Evolutionary conservation across 1,140 invertebrate genomes (phyloP).

Genomic region (Solenopsis invicta): DNA sequence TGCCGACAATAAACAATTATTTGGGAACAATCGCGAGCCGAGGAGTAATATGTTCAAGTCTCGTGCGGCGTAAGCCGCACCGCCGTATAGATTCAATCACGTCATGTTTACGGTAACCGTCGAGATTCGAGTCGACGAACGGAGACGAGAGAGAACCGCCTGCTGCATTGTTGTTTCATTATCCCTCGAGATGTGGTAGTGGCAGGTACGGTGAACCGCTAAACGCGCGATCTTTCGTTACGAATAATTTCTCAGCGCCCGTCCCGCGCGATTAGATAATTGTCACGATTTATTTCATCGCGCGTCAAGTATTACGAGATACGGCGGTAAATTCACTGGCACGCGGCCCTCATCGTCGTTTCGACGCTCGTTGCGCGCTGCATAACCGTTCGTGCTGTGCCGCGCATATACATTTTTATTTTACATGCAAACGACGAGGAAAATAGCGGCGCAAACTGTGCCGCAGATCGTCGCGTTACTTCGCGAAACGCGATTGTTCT

Average conservation of each 20-base stretch:
- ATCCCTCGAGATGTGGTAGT: background rate
- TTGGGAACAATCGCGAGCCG: background rate
- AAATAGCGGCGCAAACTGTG: background rate
- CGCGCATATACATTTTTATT: background rate
- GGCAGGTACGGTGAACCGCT: background rate
- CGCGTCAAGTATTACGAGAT: background rate
- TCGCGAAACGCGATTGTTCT: background rate
- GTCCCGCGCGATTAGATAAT: background rate
- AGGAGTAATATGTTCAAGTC: background rate
- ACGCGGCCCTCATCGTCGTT: background rate
- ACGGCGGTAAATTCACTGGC: background rate
- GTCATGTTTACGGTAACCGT: slow-evolving; percentile 13
- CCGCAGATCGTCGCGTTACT: background rate
- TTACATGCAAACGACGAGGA: background rate
- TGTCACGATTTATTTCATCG: background rate
- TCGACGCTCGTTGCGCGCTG: background rate
- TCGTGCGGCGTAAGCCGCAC: background rate
- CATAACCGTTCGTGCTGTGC: too few relatives aligned
- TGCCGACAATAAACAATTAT: background rate
- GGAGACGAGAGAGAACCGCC: background rate
- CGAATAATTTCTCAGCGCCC: background rate
- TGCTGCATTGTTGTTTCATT: slow-evolving; percentile 1
- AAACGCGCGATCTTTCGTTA: slow-evolving; percentile 9
- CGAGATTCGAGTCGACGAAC: background rate
- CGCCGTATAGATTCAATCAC: slow-evolving; percentile 4